Evolutionary conservation across 2,888 invertebrate species (phyloP).

Genomic region (Athalia rosae): DNA sequence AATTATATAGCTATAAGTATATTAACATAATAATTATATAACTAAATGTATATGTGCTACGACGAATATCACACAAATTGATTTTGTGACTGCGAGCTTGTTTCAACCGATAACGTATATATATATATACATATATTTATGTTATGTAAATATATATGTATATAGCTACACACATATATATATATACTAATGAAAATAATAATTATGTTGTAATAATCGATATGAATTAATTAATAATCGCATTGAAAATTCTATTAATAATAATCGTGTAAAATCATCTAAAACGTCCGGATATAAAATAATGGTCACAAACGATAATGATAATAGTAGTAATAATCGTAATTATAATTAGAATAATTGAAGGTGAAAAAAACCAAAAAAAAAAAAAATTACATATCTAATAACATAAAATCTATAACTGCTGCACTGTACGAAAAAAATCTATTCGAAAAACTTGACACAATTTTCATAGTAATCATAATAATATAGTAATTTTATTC

Average conservation of each 20-base stretch:
- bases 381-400: conserved; percentile 46
- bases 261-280: conserved; percentile 56
- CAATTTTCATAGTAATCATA: conserved; percentile 60
- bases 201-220: conserved; percentile 53
- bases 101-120: conserved; percentile 49
- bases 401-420: conserved; percentile 56
- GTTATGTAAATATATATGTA: conserved; percentile 46
- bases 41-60: conserved; percentile 47
- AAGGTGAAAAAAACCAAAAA: conserved; percentile 52
- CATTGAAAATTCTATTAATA: too few relatives aligned
- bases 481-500: conserved; percentile 53
- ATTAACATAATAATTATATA: conserved; percentile 35
- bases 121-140: conserved; percentile 49
- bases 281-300: conserved; percentile 55
- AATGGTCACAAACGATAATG: conserved; percentile 52
- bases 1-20: conserved; percentile 17
- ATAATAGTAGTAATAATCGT: conserved; percentile 14
- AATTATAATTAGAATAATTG: conserved; percentile 38
- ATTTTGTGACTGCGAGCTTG: conserved; percentile 69
- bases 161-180: conserved; percentile 49
- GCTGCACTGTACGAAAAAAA: conserved; percentile 64
- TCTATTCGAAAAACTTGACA: conserved; percentile 52
- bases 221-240: conserved; percentile 50
- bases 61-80: conserved; percentile 62
- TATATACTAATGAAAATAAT: conserved; percentile 48